Evolutionary conservation across 2,797 vertebrate genomes (phyloP).

Genomic region (Bovichtus variegatus): DNA sequence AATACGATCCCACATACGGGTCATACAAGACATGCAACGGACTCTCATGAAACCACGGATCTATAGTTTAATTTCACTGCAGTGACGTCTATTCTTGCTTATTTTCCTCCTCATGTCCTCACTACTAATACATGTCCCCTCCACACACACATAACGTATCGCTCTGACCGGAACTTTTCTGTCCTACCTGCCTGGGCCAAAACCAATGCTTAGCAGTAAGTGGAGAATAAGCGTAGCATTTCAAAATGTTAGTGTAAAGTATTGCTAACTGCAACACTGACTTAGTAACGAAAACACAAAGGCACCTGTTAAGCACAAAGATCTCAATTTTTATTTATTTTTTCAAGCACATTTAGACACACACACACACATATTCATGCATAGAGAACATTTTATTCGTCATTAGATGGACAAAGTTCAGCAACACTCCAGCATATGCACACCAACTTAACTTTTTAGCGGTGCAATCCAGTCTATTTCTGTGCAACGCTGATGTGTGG

Average conservation of each 20-base stretch:
- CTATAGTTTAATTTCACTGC: constrained; percentile 18
- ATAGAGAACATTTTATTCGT: constrained; percentile 25
- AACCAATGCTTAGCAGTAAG: constrained; percentile 69
- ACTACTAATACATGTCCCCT: not conserved
- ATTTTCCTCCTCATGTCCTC: not conserved
- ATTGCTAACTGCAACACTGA: constrained; percentile 68
- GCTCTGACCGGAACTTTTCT: constrained; percentile 29
- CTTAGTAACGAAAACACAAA: constrained; percentile 43
- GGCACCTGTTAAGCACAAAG: constrained; percentile 68
- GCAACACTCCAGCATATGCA: constrained; percentile 1
- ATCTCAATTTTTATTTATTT: constrained; percentile 21
- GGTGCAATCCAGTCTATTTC: constrained; percentile 25
- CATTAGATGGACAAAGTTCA: not conserved
- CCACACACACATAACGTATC: constrained; percentile 2
- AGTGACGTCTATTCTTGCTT: constrained; percentile 18
- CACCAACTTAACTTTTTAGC: constrained; percentile 18
- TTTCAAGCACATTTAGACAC: constrained; percentile 40
- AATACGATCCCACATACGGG: constrained; percentile 10
- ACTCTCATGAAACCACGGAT: constrained; percentile 16
- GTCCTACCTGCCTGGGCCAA: constrained; percentile 57
- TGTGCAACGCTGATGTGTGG: constrained; percentile 29
- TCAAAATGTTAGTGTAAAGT: constrained; percentile 78
- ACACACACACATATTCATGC: not conserved
- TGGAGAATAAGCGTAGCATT: constrained; percentile 73
- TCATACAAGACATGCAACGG: constrained; percentile 19